phyloP scores from a whole-genome alignment of 2,113 vertebrate genomes.

The Tichodroma muraria region DNA sequence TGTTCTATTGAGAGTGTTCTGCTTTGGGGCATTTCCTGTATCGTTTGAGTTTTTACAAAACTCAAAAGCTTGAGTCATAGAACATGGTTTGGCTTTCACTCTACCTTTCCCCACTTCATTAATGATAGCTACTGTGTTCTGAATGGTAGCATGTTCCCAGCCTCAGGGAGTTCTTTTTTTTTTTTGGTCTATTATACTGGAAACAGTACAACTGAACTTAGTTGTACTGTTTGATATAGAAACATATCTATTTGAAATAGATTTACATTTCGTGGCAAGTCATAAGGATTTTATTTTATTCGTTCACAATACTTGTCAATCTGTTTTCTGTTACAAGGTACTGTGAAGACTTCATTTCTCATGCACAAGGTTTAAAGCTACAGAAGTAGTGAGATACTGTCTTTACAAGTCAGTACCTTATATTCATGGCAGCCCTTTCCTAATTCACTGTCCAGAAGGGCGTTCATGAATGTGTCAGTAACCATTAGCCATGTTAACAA shows the following conservation, averaged over 20 bases:
- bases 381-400: background rate
- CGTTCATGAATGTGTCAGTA: rapidly evolving
- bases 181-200: background rate
- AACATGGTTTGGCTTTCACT: background rate
- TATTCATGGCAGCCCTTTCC: background rate
- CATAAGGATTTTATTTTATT: background rate
- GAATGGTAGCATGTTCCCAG: background rate
- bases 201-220: background rate
- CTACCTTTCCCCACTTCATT: background rate
- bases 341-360: background rate
- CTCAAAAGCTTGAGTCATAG: background rate
- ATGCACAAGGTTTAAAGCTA: background rate
- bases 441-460: background rate
- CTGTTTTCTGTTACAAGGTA: background rate
- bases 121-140: background rate
- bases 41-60: background rate
- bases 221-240: background rate
- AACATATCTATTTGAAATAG: background rate
- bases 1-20: background rate
- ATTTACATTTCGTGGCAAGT: background rate
- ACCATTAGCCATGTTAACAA: background rate
- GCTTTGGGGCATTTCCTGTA: conserved; percentile 32
- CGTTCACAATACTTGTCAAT: background rate
- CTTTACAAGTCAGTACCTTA: background rate
- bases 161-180: background rate